Conservation (phyloP, 2,797 vertebrate species). For the Paramormyrops hopkinsi region DNA sequence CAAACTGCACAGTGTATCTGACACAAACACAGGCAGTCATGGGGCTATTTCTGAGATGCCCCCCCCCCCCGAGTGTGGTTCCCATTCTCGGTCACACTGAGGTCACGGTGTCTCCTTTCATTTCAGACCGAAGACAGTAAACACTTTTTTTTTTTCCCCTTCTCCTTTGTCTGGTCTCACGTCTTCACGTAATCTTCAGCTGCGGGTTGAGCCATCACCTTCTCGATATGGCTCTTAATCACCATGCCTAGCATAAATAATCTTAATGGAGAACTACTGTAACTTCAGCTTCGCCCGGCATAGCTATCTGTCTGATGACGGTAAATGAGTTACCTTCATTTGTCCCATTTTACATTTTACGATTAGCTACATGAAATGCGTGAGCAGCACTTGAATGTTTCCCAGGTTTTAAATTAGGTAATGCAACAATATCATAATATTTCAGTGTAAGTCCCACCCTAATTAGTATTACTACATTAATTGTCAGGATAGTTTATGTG, state of each 20-base stretch:
- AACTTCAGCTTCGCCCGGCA: neutral
- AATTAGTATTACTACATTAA: neutral
- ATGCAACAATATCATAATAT: neutral
- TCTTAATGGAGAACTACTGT: neutral
- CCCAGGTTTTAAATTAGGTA: neutral
- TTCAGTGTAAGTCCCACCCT: neutral
- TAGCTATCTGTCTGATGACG: neutral
- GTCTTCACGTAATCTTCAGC: neutral
- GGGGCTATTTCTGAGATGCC: neutral
- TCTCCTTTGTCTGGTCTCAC: neutral
- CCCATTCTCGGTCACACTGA: neutral
- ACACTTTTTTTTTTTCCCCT: neutral
- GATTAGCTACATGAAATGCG: neutral
- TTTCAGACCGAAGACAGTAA: neutral
- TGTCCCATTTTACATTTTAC: neutral
- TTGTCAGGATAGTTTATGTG: neutral
- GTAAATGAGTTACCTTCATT: conserved; percentile 6
- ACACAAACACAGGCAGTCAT: neutral
- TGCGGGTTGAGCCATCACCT: neutral
- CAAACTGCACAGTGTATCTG: neutral
- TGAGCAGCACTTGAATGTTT: neutral
- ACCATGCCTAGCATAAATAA: neutral
- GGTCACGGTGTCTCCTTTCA: neutral
- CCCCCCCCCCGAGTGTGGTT: neutral
- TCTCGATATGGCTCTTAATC: neutral